A percentile compares a stretch with the other conserved stretches of the same genome.
These are phyloP conservation scores for Candoia aspera DNA, from an alignment of 2,113 vertebrate species.

Conservation along the genomic window DNA sequence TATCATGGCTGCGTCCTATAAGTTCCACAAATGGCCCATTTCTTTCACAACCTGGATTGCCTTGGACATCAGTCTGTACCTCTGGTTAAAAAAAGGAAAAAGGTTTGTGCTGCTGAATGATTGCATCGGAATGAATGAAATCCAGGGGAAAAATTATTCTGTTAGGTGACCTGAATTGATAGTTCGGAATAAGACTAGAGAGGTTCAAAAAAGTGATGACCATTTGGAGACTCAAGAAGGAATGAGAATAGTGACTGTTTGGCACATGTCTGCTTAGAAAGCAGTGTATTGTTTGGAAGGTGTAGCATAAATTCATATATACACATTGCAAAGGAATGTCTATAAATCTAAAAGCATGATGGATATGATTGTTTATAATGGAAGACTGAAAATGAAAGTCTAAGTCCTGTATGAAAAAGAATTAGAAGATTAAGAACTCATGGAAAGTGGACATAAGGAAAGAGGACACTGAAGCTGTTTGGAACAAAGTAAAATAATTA, in stretches of 20 bases:
- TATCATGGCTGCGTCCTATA: not conserved
- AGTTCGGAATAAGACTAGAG: not conserved
- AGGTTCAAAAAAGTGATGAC: not conserved
- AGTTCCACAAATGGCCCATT: constrained; percentile 68
- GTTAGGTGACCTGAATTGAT: not conserved
- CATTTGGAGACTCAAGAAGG: not conserved
- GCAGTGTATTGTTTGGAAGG: too few species aligned
- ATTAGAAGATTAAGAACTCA: too few species aligned
- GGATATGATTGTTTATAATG: too few species aligned
- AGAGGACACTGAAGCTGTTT: too few species aligned
- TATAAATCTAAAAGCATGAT: too few species aligned
- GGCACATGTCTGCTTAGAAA: too few species aligned
- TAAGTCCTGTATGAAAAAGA: too few species aligned
- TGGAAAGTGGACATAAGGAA: too few species aligned
- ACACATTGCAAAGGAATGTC: too few species aligned
- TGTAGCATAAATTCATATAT: too few species aligned
- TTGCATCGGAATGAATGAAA: not conserved
- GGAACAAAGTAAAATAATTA: too few species aligned
- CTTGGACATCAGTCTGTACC: constrained; percentile 35
- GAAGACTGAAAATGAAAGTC: too few species aligned
- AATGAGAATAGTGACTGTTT: not conserved
- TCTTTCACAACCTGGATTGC: not conserved
- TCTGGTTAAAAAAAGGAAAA: constrained; percentile 38
- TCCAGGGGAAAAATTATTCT: not conserved
- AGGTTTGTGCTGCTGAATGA: not conserved